phyloP scores from a whole-genome alignment of 2,888 invertebrate species.

The Tineola bisselliella region DNA sequence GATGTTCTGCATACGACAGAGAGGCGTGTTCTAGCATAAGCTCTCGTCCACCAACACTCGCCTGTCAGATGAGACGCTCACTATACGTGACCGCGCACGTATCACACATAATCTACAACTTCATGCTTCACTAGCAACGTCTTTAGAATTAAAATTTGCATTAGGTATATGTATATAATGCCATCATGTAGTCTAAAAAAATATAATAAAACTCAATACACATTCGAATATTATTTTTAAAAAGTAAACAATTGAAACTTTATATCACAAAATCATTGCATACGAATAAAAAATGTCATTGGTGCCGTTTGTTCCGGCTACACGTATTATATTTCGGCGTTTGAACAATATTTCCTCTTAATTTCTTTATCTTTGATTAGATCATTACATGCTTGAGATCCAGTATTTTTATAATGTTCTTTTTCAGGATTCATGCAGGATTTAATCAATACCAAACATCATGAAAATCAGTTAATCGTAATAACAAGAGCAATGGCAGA shows the following conservation, averaged over 20 bases:
- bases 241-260: not conserved
- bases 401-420: too few species aligned
- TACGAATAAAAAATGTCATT: not conserved
- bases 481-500: too few species aligned
- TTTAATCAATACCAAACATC: too few species aligned
- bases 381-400: too few species aligned
- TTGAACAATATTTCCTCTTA: too few species aligned
- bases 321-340: not conserved
- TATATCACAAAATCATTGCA: not conserved
- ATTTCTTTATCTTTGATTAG: too few species aligned
- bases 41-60: not conserved
- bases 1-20: not conserved
- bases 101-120: not conserved
- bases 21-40: slow-evolving; percentile 8
- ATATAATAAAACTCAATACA: too few species aligned
- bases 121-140: not conserved
- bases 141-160: not conserved
- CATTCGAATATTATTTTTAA: too few species aligned
- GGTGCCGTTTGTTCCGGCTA: not conserved
- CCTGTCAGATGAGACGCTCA: not conserved
- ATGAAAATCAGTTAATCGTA: too few species aligned
- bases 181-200: too few species aligned
- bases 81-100: slow-evolving; percentile 4
- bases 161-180: too few species aligned
- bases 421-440: too few species aligned